Evolutionary conservation across 2,113 vertebrate genomes (phyloP).

Genomic region (Noturus placidus): DNA sequence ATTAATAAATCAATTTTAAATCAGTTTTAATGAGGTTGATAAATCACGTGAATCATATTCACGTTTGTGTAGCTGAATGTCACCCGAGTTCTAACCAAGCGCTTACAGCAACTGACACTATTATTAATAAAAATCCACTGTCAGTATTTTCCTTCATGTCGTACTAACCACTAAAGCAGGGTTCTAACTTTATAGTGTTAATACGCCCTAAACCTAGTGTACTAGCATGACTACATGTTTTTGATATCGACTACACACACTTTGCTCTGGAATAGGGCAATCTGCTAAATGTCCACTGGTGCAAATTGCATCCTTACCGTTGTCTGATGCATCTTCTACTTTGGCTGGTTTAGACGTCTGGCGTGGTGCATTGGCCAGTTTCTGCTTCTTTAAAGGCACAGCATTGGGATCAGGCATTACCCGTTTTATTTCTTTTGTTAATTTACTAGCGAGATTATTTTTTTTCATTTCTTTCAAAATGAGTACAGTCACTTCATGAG

Average conservation of each 20-base stretch:
- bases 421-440: neutral
- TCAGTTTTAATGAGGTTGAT: too few relatives aligned
- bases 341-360: neutral
- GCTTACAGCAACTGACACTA: too few relatives aligned
- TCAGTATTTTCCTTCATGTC: neutral
- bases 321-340: neutral
- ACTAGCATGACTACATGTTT: neutral
- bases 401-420: neutral
- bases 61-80: neutral
- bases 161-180: neutral
- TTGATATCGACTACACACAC: neutral
- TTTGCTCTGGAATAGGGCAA: neutral
- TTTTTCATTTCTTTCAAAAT: neutral
- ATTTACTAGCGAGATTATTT: neutral
- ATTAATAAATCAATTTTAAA: too few relatives aligned
- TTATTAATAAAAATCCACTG: too few relatives aligned
- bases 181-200: neutral
- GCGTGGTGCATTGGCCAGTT: neutral
- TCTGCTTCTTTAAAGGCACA: neutral
- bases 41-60: neutral
- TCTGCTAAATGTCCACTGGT: neutral
- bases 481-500: neutral
- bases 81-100: neutral
- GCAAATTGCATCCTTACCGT: neutral
- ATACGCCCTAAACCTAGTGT: neutral